Conservation (phyloP, 2,888 invertebrate species). For the Rapana venosa region DNA sequence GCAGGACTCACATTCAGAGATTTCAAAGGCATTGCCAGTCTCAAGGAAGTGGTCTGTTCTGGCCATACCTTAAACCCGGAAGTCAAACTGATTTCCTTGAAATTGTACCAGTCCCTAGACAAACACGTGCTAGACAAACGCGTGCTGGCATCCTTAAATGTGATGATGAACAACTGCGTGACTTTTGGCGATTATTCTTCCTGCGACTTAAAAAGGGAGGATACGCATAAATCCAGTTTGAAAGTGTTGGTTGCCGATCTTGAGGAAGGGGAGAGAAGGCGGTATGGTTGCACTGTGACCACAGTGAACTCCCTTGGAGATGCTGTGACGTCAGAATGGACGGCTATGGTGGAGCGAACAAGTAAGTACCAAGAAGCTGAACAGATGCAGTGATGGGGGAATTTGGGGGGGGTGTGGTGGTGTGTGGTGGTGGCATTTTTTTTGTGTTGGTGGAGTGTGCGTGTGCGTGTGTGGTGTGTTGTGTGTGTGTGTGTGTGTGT, state of each 20-base stretch:
- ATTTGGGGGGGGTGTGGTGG: background rate
- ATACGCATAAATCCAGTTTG: constrained; percentile 18
- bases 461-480: background rate
- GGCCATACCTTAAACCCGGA: constrained; percentile 21
- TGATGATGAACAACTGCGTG: constrained; percentile 21
- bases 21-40: constrained; percentile 26
- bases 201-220: constrained; percentile 10
- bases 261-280: constrained; percentile 37
- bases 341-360: background rate
- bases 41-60: constrained; percentile 40
- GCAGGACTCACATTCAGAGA: constrained; percentile 36
- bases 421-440: background rate
- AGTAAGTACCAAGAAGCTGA: constrained; percentile 17
- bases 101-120: background rate
- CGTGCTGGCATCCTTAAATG: constrained; percentile 20
- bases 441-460: background rate
- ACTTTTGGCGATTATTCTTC: constrained; percentile 36
- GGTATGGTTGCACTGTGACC: constrained; percentile 36
- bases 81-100: constrained; percentile 28
- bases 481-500: background rate
- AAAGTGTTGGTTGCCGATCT: constrained; percentile 30
- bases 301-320: constrained; percentile 35
- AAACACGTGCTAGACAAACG: background rate
- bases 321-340: background rate
- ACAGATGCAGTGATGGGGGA: background rate